Base-by-base conservation (phyloP, 2,113 vertebrate genomes). In the Seriola dumerili region DNA sequence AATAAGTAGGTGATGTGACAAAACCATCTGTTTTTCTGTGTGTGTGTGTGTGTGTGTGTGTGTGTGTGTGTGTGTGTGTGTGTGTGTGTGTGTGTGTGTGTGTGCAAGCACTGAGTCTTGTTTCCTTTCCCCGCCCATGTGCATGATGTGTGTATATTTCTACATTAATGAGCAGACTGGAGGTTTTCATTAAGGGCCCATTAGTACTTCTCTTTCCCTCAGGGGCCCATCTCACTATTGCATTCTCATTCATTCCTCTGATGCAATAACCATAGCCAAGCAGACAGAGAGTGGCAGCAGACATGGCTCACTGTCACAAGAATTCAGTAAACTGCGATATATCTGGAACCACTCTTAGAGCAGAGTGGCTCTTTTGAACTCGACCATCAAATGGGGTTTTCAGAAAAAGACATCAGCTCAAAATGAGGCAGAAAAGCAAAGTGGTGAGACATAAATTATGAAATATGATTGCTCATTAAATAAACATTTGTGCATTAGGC, bases 131-230 rank as follows among this genome's bases (percentile, higher is more conserved):
- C 21, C 29, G 23, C 40, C 46, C 29, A 23, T 71, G n/a, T 85
- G 61, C 5, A 36, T 55, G 46, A 52, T 81, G 25, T 87, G 83
- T 89, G 72, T 80, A 55, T 85, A 55, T 79, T 85, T 90, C 40
- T 62, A 76, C 69, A 83, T 83, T 93, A 91, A 91, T 88, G 76
- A 91, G 83, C 83, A 85, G 89, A 80, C 74, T 54, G 48, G 73
- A 88, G 85, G 84, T 91, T 83, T 91, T 91, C 89, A 93, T 94
- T 88, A 91, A 85, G 76, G 65, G 38, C 66, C 85, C 85, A 93
- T 93, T 91, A 93, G 73, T 75, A 69, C 48, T 65, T 81, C 42
- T 48, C 66, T 73, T 76, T 46, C 81, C 86, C 82, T 57, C 63
- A 16, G 71, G 88, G 57, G 52, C 9, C 36, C n/a, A 62, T 85